Base-by-base conservation (phyloP, 2,113 vertebrate genomes). In the Panthera leo region DNA sequence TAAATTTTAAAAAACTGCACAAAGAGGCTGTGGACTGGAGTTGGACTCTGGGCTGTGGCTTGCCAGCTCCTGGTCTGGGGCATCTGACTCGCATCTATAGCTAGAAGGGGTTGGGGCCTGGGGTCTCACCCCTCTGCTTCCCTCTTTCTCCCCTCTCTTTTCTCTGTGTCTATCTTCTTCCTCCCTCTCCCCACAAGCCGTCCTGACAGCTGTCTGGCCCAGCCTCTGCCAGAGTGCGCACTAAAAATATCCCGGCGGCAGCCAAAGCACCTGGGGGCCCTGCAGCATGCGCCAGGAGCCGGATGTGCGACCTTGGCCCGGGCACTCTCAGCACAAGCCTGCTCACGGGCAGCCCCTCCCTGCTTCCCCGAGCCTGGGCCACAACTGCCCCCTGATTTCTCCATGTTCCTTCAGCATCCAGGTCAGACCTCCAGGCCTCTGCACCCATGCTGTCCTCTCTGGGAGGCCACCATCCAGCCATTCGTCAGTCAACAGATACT, bases 201-300 rank as follows among this genome's bases (percentile, higher is more conserved):
- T 86, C 12, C 85, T 65, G 63, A 84, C 93, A 95, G 86, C 95
- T 71, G 75, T 67, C 86, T 42, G 76, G 91, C 75, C 31, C 67
- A 25, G 73, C n/a, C 73, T n/a, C 76, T 42, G 67, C 51, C 61
- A 2, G 48, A 68, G 67, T 12, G 58, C 2, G 34, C 51, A 61
- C 95, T 97, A 94, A 97, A 97, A 95, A 96, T 94, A 96, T 29
- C 86, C 6, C 0, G 0, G 65, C 89, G 15, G 71, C 85, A 14
- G 85, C 31, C 27, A 2, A n/a, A 86, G 75, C 88, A 79, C 70
- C 63, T 95, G 76, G 88, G 80, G 80, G 31, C 75, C 45, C 48
- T 27, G 55, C 48, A 85, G 85, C 80, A 23, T 55, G 61, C 5
- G 55, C 45, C 85, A 10, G 85, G 31, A 75, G 58, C 85, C 27